Base-by-base conservation (phyloP, 2,113 vertebrate genomes). In the Zootoca vivipara region DNA sequence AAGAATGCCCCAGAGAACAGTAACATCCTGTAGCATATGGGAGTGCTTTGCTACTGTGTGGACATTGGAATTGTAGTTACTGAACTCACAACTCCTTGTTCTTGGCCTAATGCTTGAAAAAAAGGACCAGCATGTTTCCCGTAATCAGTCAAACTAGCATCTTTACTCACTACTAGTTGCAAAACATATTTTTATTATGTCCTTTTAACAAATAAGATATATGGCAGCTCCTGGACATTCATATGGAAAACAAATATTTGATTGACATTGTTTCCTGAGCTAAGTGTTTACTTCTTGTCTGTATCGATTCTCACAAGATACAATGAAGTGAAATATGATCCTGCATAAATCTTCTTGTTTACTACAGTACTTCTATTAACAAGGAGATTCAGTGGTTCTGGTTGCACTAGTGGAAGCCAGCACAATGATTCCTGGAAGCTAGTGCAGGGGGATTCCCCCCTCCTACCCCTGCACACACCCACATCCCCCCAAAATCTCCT, bases 1-100 rank as follows among this genome's bases (percentile, higher is more conserved):
- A 83, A 7, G 87, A 52, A 90, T 92, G 81, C 90, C 88, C 86
- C 78, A 2, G 87, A 89, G 88, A 70, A 83, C 10, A 83, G 2
- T 85, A 91, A 90, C 72, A 67, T 90, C 78, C 73, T 67, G 42
- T 30, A 92, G 67, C 78, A 85, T 78, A 69, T 67, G 65, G 42
- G 87, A 91, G 26, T 18, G 16, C 26, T 93, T 70, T 12, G 82
- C 81, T 94, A 20, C 78, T 22, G 30, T 18, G 58, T 64, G 79
- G 88, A 89, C 38, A 89, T 70, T 46, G 79, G 67, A 89, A 64
- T 86, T 24, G 6, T 77, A 62, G 58, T 62, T 20, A 62, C 9
- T 42, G 12, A 92, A 89, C 87, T 85, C 2, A 9, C 16, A 65
- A 7, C 40, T 70, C 30, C 52, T 83, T 86, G 18, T 86, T 93